phyloP scores from a whole-genome alignment of 2,113 vertebrate genomes.

The Macheiramphus alcinus region DNA sequence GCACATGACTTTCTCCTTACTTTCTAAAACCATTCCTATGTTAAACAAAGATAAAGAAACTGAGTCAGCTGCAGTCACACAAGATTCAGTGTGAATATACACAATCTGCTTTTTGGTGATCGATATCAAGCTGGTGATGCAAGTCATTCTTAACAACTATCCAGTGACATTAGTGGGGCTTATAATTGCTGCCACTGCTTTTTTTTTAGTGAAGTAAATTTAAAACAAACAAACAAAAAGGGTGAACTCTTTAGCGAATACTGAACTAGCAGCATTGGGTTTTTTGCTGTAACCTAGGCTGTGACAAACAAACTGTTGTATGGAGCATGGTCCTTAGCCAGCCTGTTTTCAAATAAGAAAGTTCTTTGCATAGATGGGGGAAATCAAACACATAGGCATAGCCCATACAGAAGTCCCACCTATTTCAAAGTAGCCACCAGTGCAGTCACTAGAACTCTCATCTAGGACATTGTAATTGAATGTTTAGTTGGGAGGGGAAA shows the following conservation, averaged over 20 bases:
- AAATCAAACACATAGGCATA: neutral
- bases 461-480: neutral
- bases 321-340: neutral
- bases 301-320: neutral
- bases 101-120: neutral
- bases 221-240: neutral
- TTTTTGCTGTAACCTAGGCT: neutral
- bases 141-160: neutral
- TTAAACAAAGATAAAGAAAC: neutral
- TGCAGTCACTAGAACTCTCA: neutral
- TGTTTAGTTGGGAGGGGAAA: neutral
- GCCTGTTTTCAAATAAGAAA: neutral
- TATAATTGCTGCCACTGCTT: neutral
- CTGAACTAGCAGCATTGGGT: neutral
- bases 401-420: neutral
- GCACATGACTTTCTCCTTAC: neutral
- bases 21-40: neutral
- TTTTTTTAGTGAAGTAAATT: neutral
- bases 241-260: neutral
- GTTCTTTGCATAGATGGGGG: neutral
- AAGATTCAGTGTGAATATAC: neutral
- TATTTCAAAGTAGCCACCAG: neutral
- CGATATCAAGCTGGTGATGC: neutral
- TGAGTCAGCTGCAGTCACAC: neutral
- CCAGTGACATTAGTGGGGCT: neutral